Evolutionary conservation across 2,797 vertebrate species (phyloP), one percentile per base, ranked within the genome.

Genomic region (Sebastes steindachneri): DNA sequence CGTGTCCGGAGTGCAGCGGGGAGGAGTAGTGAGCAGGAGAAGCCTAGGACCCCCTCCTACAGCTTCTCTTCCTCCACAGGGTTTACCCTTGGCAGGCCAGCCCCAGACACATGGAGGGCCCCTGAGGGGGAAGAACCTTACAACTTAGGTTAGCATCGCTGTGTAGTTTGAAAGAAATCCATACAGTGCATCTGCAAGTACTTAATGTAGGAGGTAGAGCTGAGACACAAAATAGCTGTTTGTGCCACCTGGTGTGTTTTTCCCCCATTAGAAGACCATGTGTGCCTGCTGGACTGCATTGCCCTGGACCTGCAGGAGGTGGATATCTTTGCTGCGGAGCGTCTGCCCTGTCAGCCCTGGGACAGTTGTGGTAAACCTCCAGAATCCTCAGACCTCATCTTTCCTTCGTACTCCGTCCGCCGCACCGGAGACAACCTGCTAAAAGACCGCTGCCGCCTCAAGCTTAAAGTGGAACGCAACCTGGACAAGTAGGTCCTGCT

Each of bases 291-390:
- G 85, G 99, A 99, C 93, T 99, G 98, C 94, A 97, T 99, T 64
- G 90, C 97, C 3, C 92, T 99, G 83, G 98, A 99, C 85, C 96
- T 99, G 57, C 98, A 99, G 90, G 97, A 99, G 93, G 97, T 99
- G 97, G 95, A 99, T 84, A 97, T 99, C 84, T 99, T 99, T 92
- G 97, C 98, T 33, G 99, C 98, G 0, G 95, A 98, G 86, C 95
- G 96, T 5, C 83, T 90, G 1, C 94, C 96, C 9, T 92, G 90
- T 55, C 96, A 96, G 9, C 90, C 92, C 17, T 82, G 92, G 79
- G 87, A 91, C 23, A 91, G 95, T 29, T 88, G 86, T 1, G 71
- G 72, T 11, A 97, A 96, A 29, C 65, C 65, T 4, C 35, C 54
- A 0, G 92, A 93, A 10, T 89, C 88, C 0, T 82, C 89, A 23